phyloP scores from a whole-genome alignment of 1,140 invertebrate species.

The Gryon sp. region DNA sequence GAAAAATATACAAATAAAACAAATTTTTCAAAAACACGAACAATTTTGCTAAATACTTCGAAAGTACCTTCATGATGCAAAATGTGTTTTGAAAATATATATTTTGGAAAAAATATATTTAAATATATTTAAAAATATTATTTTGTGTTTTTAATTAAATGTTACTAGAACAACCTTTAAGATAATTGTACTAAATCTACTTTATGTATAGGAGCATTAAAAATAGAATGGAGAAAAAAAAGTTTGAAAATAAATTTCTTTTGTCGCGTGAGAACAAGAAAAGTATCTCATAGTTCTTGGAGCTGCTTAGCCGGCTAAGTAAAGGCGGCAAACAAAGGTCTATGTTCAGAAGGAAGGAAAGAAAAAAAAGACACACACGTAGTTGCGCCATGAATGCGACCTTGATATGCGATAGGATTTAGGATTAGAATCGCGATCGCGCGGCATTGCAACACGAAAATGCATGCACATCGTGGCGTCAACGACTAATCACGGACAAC shows the following conservation, averaged over 20 bases:
- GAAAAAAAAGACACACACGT: constrained; percentile 13
- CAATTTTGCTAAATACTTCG: no score
- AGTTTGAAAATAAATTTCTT: constrained; percentile 10
- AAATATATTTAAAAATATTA: no score
- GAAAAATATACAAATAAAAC: no score
- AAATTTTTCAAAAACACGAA: no score
- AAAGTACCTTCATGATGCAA: no score
- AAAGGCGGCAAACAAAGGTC: constrained; percentile 12
- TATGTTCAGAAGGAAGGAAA: constrained; percentile 19
- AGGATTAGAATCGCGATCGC: constrained; percentile 53
- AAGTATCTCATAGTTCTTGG: constrained; percentile 17
- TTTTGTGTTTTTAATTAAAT: no score
- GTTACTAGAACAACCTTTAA: no score
- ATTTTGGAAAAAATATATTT: no score
- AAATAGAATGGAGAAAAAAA: constrained; percentile 7
- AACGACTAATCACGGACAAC: constrained; percentile 4
- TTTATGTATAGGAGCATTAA: no score
- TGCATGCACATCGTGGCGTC: constrained; percentile 42
- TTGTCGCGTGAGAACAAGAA: constrained; percentile 32
- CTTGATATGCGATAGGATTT: constrained; percentile 62
- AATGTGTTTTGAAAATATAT: no score
- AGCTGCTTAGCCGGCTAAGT: not conserved
- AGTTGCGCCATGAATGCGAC: constrained; percentile 36
- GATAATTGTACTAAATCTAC: no score
- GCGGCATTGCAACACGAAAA: constrained; percentile 45